Evolutionary conservation across 1,140 invertebrate genomes (phyloP).

Genomic region (Popillia japonica): DNA sequence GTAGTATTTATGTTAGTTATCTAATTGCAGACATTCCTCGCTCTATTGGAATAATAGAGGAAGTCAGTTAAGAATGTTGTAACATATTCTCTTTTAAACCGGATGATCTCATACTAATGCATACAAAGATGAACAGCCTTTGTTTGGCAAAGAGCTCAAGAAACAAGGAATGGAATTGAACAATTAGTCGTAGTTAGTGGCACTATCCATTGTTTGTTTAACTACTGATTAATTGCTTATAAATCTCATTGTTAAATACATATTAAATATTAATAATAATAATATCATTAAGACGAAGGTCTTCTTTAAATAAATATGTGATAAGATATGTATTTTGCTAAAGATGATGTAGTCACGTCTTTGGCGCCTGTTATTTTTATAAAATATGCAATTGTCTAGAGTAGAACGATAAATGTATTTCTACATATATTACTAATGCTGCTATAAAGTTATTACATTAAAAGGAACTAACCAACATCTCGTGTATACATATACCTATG

Average conservation of each 20-base stretch:
- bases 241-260: slow-evolving; percentile 8
- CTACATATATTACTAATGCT: too few relatives aligned
- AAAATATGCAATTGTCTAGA: background rate
- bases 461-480: too few relatives aligned
- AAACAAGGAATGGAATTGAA: background rate
- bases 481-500: too few relatives aligned
- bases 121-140: background rate
- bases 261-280: slow-evolving; percentile 9
- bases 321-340: slow-evolving; percentile 3
- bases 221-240: slow-evolving; percentile 21
- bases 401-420: too few relatives aligned
- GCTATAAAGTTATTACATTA: too few relatives aligned
- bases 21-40: slow-evolving; percentile 18
- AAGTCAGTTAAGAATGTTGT: slow-evolving; percentile 1
- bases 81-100: background rate
- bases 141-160: background rate
- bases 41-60: slow-evolving; percentile 23
- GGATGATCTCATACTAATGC: slow-evolving; percentile 1
- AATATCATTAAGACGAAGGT: slow-evolving; percentile 2
- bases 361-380: background rate
- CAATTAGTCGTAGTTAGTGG: slow-evolving; percentile 26
- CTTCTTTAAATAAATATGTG: background rate
- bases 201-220: slow-evolving; percentile 14
- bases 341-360: slow-evolving; percentile 2
- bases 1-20: slow-evolving; percentile 10